Base-by-base conservation (phyloP, 1,140 invertebrate genomes). In the Drosophila punjabiensis region DNA sequence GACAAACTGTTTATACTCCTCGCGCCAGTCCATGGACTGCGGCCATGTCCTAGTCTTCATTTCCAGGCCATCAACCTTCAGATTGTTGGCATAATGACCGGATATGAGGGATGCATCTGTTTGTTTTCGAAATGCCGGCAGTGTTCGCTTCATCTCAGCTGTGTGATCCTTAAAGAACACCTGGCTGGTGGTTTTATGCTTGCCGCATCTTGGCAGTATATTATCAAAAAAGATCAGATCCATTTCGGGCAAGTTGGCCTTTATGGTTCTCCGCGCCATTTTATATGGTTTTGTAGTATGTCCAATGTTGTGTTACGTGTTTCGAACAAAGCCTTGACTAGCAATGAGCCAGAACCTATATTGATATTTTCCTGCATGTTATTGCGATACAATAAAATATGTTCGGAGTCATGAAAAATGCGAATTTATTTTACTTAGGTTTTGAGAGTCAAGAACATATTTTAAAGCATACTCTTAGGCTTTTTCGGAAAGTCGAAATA, bases 1-100 rank as follows among this genome's bases (percentile, higher is more conserved):
- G 7, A 90, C 30, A 53, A 82, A 90, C 48, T 90, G 82, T 0
- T 48, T 32, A 14, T 90, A 90, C 20, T 90, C 86, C 60, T 90
- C 86, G 3, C 86, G 86, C 76, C 79, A 80, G 48, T 90, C 75
- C 87, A 75, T 85, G 18, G 86, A 63, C 18, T 63, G 41, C 1
- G 86, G 86, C 86, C 86, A 90, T 11, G 82, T 73, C 9, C 59
- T 66, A 1, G 86, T 90, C 37, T 59, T 67, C 20, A 65, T 7
- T 18, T 90, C 39, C 5, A 60, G 9, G 0, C 59, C 45, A 4
- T 63, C 60, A 0, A 90, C 86, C 33, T 75, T 86, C 3, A 90
- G 52, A 71, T 90, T 90, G 37, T 90, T 75, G 0, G 62, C 53
- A 77, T 60, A 82, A 32, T 90, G 86, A 0, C 86, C 86, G 20